These are phyloP conservation scores for Apotomis betuletana DNA, from an alignment of 2,888 invertebrate genomes.

Conservation along the genomic window DNA sequence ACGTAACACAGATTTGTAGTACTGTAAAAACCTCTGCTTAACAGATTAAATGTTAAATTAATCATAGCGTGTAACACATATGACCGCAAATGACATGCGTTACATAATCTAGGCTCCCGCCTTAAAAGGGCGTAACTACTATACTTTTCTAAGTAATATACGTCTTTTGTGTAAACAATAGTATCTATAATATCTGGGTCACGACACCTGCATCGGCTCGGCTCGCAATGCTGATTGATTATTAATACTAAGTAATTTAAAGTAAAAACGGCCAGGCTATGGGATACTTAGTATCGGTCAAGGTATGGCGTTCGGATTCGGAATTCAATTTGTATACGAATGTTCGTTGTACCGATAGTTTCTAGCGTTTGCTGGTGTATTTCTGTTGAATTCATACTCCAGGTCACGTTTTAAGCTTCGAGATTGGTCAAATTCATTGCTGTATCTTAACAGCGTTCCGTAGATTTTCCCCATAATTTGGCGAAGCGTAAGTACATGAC, in stretches of 20 bases:
- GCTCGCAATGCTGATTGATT: constrained; percentile 4
- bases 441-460: no score
- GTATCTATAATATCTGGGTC: constrained; percentile 3
- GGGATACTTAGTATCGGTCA: constrained; percentile 15
- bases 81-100: constrained; percentile 29
- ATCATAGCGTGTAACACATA: constrained; percentile 18
- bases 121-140: constrained; percentile 5
- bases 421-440: no score
- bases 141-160: neutral
- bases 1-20: constrained; percentile 7
- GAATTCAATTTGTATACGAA: constrained; percentile 10
- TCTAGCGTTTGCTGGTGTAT: neutral
- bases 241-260: constrained; percentile 7
- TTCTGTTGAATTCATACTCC: neutral
- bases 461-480: no score
- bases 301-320: constrained; percentile 6
- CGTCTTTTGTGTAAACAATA: neutral
- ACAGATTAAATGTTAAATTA: constrained; percentile 28
- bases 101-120: neutral
- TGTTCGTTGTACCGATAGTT: neutral
- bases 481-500: no score
- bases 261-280: constrained; percentile 19
- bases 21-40: constrained; percentile 4
- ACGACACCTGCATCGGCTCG: constrained; percentile 14
- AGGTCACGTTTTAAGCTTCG: neutral